These are phyloP conservation scores for Tapera naevia DNA, from an alignment of 2,797 vertebrate species.

Conservation along the genomic window DNA sequence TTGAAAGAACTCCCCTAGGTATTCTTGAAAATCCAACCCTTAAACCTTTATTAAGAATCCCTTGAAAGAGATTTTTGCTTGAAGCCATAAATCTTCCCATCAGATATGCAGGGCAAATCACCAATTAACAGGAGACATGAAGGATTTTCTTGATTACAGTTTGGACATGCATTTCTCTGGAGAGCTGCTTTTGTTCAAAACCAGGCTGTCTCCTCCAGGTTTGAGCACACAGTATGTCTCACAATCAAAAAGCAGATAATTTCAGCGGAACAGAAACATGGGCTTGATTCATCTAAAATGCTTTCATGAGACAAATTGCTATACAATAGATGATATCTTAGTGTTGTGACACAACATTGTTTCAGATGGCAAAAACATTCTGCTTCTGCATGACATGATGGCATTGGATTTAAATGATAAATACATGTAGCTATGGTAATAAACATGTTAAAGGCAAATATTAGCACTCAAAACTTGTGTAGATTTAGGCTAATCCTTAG, in stretches of 20 bases:
- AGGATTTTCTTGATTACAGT: slow-evolving; percentile 47
- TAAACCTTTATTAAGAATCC: slow-evolving; percentile 40
- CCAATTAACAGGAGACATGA: slow-evolving; percentile 41
- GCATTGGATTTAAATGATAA: not conserved
- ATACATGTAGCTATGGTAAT: not conserved
- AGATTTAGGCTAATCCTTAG: not conserved
- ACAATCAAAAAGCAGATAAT: not conserved
- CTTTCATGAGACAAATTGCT: not conserved
- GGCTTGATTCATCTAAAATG: not conserved
- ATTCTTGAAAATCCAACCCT: slow-evolving; percentile 34
- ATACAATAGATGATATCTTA: not conserved
- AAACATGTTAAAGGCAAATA: not conserved
- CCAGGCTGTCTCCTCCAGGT: not conserved
- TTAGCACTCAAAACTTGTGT: not conserved
- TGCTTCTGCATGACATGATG: not conserved
- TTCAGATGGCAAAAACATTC: not conserved
- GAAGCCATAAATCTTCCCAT: slow-evolving; percentile 36
- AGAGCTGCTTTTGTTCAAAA: slow-evolving; percentile 51
- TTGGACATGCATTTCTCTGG: slow-evolving; percentile 45
- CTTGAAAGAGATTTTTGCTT: slow-evolving; percentile 61
- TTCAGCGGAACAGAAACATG: not conserved
- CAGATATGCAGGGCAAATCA: slow-evolving; percentile 43
- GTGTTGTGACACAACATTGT: not conserved
- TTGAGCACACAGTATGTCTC: not conserved
- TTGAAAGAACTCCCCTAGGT: slow-evolving; percentile 4